Evolutionary conservation across 2,113 vertebrate genomes (phyloP).

Genomic region (Macquaria australasica): DNA sequence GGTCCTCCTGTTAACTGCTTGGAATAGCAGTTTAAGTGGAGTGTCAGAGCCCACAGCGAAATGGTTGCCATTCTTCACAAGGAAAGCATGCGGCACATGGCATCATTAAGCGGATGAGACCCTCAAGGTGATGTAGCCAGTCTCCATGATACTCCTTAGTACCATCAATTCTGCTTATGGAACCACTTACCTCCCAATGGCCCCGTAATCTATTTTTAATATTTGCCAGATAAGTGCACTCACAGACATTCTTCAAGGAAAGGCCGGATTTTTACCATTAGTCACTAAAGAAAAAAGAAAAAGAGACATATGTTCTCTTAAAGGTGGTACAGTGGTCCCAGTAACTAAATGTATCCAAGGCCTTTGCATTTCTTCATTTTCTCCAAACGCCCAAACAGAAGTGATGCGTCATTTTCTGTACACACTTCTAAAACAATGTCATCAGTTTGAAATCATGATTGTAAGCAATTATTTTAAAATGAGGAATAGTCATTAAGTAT

Average conservation of each 20-base stretch:
- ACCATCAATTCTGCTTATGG: conserved; percentile 83
- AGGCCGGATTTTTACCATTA: conserved; percentile 53
- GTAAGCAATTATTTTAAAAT: too few relatives aligned
- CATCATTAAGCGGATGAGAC: conserved; percentile 79
- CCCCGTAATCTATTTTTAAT: conserved; percentile 83
- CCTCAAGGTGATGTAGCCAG: conserved; percentile 80
- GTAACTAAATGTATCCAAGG: conserved; percentile 14
- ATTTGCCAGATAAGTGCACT: conserved; percentile 82
- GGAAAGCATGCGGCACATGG: conserved; percentile 71
- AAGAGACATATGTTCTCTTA: neutral
- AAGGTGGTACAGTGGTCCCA: conserved; percentile 4
- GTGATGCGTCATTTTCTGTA: too few relatives aligned
- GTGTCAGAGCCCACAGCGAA: conserved; percentile 74
- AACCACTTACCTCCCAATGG: conserved; percentile 80
- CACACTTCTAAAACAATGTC: too few relatives aligned
- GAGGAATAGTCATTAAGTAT: too few relatives aligned
- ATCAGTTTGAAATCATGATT: too few relatives aligned
- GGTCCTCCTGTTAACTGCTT: conserved; percentile 71
- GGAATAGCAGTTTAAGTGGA: conserved; percentile 77
- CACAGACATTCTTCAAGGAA: conserved; percentile 67
- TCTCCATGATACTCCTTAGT: conserved; percentile 67
- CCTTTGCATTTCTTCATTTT: conserved; percentile 10
- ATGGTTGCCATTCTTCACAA: conserved; percentile 77
- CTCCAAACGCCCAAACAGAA: neutral
- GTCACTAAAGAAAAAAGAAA: conserved; percentile 31